Base-by-base conservation (phyloP, 2,797 vertebrate species). In the Jordanella pulchra region DNA sequence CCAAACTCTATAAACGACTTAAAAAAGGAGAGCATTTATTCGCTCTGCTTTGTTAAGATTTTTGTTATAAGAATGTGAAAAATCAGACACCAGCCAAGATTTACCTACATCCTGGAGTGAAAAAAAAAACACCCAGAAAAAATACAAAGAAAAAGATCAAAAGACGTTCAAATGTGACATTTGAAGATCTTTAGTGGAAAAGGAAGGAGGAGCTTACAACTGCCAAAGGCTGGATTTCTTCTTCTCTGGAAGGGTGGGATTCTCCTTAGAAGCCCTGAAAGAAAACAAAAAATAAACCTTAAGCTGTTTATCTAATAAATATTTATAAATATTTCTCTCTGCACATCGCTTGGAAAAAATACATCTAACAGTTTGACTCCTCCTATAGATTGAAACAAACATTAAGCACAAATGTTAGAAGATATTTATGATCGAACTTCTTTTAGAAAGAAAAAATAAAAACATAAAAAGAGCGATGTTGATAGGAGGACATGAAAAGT, bases 161-260 rank as follows among this genome's bases (percentile, higher is more conserved):
- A 80, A 89, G 83, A 69, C 79, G 61, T 61, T 6, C 68, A 39
- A 83, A 82, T 61, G 45, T 39, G n/a, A 42, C 32, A 65, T 58
- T 80, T n/a, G 61, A 78, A 30, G 39, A 76, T 18, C 72, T 71
- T 9, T 69, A 47, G n/a, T 65, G 3, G n/a, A 61, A 48, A 54
- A 55, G 67, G 47, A 61, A 30, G 72, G 65, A 53, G 63, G 27
- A 79, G 94, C 97, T 97, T 95, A 99, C 98, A 99, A 99, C 82
- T 99, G 98, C 98, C 98, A 99, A 87, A 99, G 96, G 90, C 96
- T 98, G 81, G 98, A 99, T 81, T 96, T 96, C 93, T 99, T 99
- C 93, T 99, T 99, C 89, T 99, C 98, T 50, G 96, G 94, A 90
- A 97, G 94, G 80, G 94, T 83, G 81, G 97, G 96, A 84, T 96